Conservation (phyloP, 2,797 vertebrate genomes). For the Hypotaenidia philippensis region DNA sequence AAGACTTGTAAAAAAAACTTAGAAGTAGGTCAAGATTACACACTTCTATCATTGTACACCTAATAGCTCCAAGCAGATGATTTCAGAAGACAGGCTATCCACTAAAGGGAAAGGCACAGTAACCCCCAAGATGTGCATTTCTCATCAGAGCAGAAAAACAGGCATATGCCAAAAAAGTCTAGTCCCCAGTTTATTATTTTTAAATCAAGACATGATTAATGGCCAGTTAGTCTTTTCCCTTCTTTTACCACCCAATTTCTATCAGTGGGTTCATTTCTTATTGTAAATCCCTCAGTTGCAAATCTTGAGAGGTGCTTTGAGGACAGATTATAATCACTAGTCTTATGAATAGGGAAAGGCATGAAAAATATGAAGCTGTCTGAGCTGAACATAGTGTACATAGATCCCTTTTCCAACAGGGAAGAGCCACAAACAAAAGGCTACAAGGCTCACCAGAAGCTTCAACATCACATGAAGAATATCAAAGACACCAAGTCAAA, state of each 20-base stretch:
- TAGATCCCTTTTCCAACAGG: not conserved
- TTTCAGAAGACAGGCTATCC: not conserved
- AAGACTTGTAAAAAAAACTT: not conserved
- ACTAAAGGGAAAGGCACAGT: not conserved
- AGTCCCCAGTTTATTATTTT: not conserved
- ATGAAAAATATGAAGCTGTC: not conserved
- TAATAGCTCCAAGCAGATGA: not conserved
- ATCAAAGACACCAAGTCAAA: not conserved
- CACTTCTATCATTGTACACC: not conserved
- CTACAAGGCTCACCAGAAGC: not conserved
- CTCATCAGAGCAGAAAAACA: not conserved
- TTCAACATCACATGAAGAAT: not conserved
- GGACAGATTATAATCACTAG: not conserved
- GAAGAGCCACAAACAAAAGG: not conserved
- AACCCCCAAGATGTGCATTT: not conserved
- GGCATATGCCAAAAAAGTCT: not conserved
- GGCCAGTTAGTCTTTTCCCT: not conserved
- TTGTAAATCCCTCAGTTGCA: not conserved
- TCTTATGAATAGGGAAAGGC: not conserved
- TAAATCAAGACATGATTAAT: not conserved
- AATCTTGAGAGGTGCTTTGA: not conserved
- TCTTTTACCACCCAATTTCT: not conserved
- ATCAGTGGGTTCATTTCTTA: not conserved
- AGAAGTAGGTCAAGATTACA: not conserved
- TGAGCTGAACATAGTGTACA: not conserved